Conservation (phyloP, 2,888 invertebrate genomes). For the Tanytarsus gracilentus region DNA sequence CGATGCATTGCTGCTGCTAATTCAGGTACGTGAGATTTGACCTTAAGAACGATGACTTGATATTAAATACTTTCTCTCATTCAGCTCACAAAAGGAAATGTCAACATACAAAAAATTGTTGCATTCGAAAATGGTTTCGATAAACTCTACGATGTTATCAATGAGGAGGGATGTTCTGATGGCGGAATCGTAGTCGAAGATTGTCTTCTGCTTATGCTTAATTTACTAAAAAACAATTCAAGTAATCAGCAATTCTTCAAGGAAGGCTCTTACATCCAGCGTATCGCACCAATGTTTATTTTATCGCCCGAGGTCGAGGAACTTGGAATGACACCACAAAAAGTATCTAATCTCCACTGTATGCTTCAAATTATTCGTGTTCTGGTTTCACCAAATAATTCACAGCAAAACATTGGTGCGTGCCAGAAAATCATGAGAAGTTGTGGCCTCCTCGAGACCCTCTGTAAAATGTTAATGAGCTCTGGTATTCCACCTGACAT, state of each 20-base stretch:
- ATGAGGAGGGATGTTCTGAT: constrained; percentile 83
- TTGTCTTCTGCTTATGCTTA: constrained; percentile 85
- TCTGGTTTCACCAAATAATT: constrained; percentile 88
- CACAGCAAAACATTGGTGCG: constrained; percentile 65
- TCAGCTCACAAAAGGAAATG: constrained; percentile 59
- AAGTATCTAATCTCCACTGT: constrained; percentile 88
- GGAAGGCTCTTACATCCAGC: constrained; percentile 93
- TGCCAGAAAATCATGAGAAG: constrained; percentile 87
- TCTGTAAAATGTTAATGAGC: constrained; percentile 89
- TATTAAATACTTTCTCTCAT: neutral
- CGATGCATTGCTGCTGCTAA: constrained; percentile 82
- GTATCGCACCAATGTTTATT: constrained; percentile 78
- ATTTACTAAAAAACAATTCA: constrained; percentile 86
- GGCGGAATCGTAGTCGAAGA: constrained; percentile 98
- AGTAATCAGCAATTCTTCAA: constrained; percentile 98
- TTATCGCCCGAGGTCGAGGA: constrained; percentile 63
- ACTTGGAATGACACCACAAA: constrained; percentile 83
- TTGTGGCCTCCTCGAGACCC: constrained; percentile 67
- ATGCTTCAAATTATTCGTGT: constrained; percentile 84
- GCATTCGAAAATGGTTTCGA: constrained; percentile 99
- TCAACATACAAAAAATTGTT: constrained; percentile 97
- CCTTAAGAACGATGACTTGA: constrained; percentile 74
- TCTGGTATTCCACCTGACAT: constrained; percentile 95
- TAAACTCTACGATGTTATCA: constrained; percentile 84
- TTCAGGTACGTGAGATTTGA: no score